Base-by-base conservation (phyloP, 2,797 vertebrate species). In the Sebastes hubbsi region DNA sequence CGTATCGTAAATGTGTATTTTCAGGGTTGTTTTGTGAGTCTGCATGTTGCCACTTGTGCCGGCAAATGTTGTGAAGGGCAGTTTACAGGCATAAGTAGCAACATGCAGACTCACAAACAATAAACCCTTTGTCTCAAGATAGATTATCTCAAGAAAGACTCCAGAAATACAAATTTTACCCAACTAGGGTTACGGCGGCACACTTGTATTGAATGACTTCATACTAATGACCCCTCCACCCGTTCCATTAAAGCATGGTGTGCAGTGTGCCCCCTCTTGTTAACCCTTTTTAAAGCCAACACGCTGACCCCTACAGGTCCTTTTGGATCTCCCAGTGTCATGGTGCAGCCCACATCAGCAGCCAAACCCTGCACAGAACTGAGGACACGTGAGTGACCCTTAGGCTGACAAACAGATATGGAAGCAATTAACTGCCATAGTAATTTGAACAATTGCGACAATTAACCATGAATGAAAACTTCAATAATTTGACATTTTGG, bases 301-400 rank as follows among this genome's bases (percentile, higher is more conserved):
- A 64, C 72, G 69, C 78, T 93, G 90, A 85, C 90, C 88, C 88
- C 80, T 67, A 65, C 95, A 96, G 96, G 95, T 96, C 96, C 58
- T 96, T 96, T 91, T 96, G 96, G 96, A 96, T 96, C 90, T 92
- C 95, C 69, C 93, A 96, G 92, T 95, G 94, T 94, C 95, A 95
- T 6, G 94, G 93, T 73, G 92, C 88, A 60, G 84, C 95, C 82
- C 96, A 96, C 93, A 96, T 96, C 93, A 96, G 95, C 95, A 96
- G 93, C 89, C 96, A 96, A 95, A 96, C 94, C 90, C 95, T 96
- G 84, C 93, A 96, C 94, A 94, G 95, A 94, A 89, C 95, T 32
- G 95, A 96, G 60, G 95, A 96, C 94, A 95, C 75, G 96, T 96
- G 95, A 96, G 96, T 78, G 82, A 87, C 55, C 52, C 72, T 36